phyloP scores from a whole-genome alignment of 2,888 invertebrate species.

The Opisthograptis luteolata region DNA sequence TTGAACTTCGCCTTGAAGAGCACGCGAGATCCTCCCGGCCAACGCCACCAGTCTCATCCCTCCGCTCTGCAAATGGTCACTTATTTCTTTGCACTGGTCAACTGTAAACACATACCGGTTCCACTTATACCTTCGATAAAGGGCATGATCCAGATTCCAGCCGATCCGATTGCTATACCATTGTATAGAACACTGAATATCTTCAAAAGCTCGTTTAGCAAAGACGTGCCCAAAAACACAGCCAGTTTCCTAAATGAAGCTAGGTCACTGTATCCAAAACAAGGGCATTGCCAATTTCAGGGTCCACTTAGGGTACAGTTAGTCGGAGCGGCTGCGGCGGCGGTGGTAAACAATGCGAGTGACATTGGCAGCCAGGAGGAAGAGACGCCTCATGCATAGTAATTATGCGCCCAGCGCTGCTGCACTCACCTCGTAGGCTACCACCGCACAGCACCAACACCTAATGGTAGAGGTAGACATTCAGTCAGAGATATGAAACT shows the following conservation, averaged over 20 bases:
- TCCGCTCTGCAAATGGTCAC: constrained; percentile 48
- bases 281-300: constrained; percentile 83
- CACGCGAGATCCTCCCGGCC: constrained; percentile 64
- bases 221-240: constrained; percentile 15
- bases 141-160: constrained; percentile 63
- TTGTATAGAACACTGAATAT: constrained; percentile 13
- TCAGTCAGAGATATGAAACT: constrained; percentile 30
- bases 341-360: constrained; percentile 71
- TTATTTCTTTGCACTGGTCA: constrained; percentile 49
- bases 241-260: constrained; percentile 44
- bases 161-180: constrained; percentile 16
- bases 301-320: constrained; percentile 80
- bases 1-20: constrained; percentile 75
- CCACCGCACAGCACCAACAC: constrained; percentile 27
- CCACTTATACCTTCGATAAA: constrained; percentile 57
- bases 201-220: neutral
- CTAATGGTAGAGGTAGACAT: constrained; percentile 26
- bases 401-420: constrained; percentile 57
- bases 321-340: constrained; percentile 54
- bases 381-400: constrained; percentile 73
- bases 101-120: constrained; percentile 70
- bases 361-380: constrained; percentile 82
- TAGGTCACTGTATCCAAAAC: constrained; percentile 61
- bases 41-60: constrained; percentile 48
- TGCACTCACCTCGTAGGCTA: constrained; percentile 42